phyloP scores from a whole-genome alignment of 1,140 invertebrate species.

The Drosophila serrata region DNA sequence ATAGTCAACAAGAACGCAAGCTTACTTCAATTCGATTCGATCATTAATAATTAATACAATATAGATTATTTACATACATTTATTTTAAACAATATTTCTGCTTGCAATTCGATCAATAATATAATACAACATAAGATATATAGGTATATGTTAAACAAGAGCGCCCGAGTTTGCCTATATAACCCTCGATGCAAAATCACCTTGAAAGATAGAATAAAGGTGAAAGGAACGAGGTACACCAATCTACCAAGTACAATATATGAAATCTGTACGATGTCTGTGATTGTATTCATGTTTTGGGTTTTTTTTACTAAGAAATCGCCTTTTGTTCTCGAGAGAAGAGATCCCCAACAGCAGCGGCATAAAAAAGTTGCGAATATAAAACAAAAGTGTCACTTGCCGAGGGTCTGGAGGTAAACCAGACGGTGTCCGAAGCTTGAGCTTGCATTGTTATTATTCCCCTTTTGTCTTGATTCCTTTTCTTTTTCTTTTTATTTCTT shows the following conservation, averaged over 20 bases:
- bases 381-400: constrained; percentile 83
- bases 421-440: constrained; percentile 47
- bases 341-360: constrained; percentile 34
- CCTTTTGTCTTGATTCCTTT: constrained; percentile 46
- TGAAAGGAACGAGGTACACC: constrained; percentile 16
- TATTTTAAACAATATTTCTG: too few species aligned
- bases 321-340: constrained; percentile 67
- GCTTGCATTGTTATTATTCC: constrained; percentile 75
- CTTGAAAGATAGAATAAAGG: neutral
- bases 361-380: constrained; percentile 80
- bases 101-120: too few species aligned
- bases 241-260: constrained; percentile 49
- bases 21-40: too few species aligned
- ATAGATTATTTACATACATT: too few species aligned
- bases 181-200: neutral
- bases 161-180: too few species aligned
- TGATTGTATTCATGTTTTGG: constrained; percentile 47
- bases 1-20: too few species aligned
- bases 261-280: constrained; percentile 40
- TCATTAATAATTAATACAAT: too few species aligned
- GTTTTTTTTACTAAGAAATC: constrained; percentile 79
- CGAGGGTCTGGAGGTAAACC: constrained; percentile 40
- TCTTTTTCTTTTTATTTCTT: constrained; percentile 28
- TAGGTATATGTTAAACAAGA: too few species aligned
- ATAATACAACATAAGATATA: too few species aligned